Evolutionary conservation across 2,888 invertebrate genomes (phyloP), one percentile per base, ranked within the genome.

Genomic region (Philaethria dido): DNA sequence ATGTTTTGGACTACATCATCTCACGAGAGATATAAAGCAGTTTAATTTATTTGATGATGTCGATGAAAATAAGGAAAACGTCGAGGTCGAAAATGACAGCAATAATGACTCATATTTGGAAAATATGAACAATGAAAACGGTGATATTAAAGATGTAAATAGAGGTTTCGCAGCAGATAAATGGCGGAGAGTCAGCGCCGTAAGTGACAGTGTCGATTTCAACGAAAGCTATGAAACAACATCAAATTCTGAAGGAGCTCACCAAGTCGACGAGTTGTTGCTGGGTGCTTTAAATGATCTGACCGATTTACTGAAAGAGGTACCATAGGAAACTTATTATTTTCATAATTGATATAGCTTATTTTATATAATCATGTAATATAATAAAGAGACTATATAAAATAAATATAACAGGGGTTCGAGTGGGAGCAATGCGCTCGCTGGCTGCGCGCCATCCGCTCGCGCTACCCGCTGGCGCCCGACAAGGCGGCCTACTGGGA

Each of bases 401-500:
- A 33, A 6, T 8, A 8, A 8, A 8, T 33, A 6, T 33, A 29
- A 50, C 70, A 94, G 94, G 93, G 93, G 8, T 94, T 93, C 78
- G 90, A 93, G 1, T 87, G 87, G 84, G 89, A 93, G 54, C 94
- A 94, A 66, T 93, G 94, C 65, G 93, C 93, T 3, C 86, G 88
- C 9, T 94, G 94, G 94, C 79, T 94, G 1, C 87, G 90, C 0
- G 85, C 92, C 0, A 87, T 94, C n/a, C 82, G 91, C 0, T 83
- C 86, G 1, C 84, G 91, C 0, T 93, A 88, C 71, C 84, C 86
- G 0, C 60, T 77, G 0, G 86, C 93, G 0, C 85, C 86, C 0
- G 80, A 89, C 3, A 80, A 82, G 0, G 92, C 94, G 0, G 85
- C 89, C 0, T 94, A 94, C 77, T 94, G 94, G 94, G 94, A 94